Conservation (phyloP, 35 echinoderm and acorn worm genomes). For the Antedon bifida region DNA sequence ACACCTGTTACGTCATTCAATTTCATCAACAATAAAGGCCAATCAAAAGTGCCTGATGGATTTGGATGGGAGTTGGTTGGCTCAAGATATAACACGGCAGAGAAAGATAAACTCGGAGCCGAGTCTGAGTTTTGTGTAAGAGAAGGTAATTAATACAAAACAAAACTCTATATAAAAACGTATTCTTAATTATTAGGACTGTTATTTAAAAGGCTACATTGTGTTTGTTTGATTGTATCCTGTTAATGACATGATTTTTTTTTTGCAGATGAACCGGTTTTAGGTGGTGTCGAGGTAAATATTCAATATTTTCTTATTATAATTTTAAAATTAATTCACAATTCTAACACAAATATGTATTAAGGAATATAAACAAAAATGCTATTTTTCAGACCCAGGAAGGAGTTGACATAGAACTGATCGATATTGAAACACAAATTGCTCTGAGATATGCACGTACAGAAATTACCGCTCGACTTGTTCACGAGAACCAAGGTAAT, state of each 20-base stretch:
- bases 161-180: no score
- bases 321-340: no score
- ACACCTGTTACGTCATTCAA: slow-evolving; percentile 64
- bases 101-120: background rate
- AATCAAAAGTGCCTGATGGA: background rate
- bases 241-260: no score
- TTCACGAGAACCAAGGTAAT: background rate
- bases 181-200: no score
- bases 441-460: background rate
- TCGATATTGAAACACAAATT: background rate
- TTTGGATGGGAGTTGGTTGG: background rate
- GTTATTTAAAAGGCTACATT: no score
- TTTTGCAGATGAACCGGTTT: no score
- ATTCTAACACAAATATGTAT: no score
- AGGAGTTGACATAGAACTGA: background rate
- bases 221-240: no score
- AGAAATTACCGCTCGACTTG: background rate
- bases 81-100: background rate
- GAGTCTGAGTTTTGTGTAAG: background rate
- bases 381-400: background rate
- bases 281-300: no score
- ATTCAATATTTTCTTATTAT: no score
- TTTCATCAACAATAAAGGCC: background rate
- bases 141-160: background rate
- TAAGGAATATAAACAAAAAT: no score